Evolutionary conservation across 2,888 invertebrate genomes (phyloP).

Genomic region (Bunonema sp.): DNA sequence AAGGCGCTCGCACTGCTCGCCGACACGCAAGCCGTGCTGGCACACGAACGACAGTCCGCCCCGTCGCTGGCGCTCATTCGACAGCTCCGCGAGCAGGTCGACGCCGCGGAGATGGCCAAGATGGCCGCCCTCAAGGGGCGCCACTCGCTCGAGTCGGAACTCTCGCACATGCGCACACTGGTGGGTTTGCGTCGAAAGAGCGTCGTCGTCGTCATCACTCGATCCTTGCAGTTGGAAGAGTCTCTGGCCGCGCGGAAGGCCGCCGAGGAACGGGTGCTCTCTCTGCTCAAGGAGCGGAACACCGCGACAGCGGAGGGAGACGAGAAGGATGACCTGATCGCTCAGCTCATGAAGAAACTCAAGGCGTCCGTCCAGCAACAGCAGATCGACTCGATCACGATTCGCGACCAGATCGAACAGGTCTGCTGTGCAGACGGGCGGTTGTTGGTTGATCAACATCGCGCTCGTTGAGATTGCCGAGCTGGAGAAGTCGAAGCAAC

Average conservation of each 20-base stretch:
- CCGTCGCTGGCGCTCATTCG: slow-evolving; percentile 14
- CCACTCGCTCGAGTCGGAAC: slow-evolving; percentile 69
- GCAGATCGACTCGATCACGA: slow-evolving; percentile 53
- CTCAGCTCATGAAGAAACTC: slow-evolving; percentile 80
- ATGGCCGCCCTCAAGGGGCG: slow-evolving; percentile 70
- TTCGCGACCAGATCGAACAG: slow-evolving; percentile 20
- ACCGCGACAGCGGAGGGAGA: slow-evolving; percentile 6
- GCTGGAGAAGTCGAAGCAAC: slow-evolving; percentile 12
- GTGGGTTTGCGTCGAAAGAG: too few species aligned
- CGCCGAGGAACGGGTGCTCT: slow-evolving; percentile 11
- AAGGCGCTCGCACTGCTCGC: slow-evolving; percentile 18
- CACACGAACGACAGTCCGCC: slow-evolving; percentile 16
- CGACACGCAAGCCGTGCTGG: slow-evolving; percentile 20
- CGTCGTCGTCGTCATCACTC: not conserved
- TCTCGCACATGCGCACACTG: slow-evolving; percentile 65
- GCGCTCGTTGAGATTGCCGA: slow-evolving; percentile 12
- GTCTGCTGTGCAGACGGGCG: slow-evolving; percentile 2
- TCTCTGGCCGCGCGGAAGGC: slow-evolving; percentile 9
- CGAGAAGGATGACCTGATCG: slow-evolving; percentile 41
- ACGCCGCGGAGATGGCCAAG: slow-evolving; percentile 73
- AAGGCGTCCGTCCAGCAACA: slow-evolving; percentile 73
- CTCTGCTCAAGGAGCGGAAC: slow-evolving; percentile 18
- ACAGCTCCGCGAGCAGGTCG: slow-evolving; percentile 54
- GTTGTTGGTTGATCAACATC: slow-evolving; percentile 1
- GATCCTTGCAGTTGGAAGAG: slow-evolving; percentile 12